Percentiles rank a stretch among this genome's conserved stretches.
These are phyloP conservation scores for Dione vanillae DNA, from an alignment of 2,888 invertebrate genomes.

Conservation along the genomic window DNA sequence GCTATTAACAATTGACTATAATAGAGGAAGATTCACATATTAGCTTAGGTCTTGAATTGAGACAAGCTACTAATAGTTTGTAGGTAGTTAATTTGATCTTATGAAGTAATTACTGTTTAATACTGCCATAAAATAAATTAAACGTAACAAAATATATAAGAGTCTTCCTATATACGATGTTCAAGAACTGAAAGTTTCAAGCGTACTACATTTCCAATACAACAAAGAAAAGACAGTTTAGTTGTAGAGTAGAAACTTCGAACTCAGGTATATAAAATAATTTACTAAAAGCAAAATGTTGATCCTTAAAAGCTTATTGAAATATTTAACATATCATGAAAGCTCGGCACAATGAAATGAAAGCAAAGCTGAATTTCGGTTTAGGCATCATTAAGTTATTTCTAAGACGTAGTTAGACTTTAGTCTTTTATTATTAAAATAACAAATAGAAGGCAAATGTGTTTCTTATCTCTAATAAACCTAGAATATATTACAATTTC, in stretches of 20 bases:
- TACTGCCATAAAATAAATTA: not conserved
- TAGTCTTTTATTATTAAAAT: too few species aligned
- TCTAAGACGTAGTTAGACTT: too few species aligned
- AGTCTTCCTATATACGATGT: not conserved
- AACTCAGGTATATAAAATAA: not conserved
- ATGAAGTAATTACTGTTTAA: not conserved
- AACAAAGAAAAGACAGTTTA: conserved; percentile 3
- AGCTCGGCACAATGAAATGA: too few species aligned
- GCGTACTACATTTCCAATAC: conserved; percentile 19
- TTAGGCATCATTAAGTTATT: too few species aligned
- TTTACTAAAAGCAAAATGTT: not conserved
- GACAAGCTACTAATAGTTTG: not conserved
- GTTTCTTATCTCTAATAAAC: too few species aligned
- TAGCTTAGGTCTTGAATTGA: not conserved
- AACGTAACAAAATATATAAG: not conserved
- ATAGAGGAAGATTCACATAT: too few species aligned
- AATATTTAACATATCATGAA: not conserved
- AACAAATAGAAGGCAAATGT: too few species aligned
- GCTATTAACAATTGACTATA: too few species aligned
- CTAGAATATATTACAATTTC: too few species aligned
- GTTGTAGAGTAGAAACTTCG: not conserved
- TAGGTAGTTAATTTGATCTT: not conserved
- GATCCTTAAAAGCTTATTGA: conserved; percentile 1
- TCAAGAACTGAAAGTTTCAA: conserved; percentile 10
- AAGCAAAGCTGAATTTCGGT: too few species aligned